Conservation (phyloP, 2,113 vertebrate species). For the Crocuta crocuta region DNA sequence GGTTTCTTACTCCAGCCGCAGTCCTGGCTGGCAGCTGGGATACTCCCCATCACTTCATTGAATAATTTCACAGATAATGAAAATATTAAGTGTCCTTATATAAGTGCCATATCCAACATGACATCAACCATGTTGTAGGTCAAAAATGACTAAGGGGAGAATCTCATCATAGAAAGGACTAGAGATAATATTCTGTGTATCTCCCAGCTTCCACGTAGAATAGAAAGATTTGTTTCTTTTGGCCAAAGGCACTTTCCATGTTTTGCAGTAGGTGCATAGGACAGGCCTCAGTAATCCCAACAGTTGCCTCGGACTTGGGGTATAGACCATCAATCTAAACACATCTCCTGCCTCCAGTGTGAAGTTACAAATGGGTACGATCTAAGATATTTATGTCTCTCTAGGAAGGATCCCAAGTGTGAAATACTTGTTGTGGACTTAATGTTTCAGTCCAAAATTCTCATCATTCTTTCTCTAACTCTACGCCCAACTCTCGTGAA, state of each 20-base stretch:
- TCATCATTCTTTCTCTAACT: not conserved
- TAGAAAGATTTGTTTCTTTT: not conserved
- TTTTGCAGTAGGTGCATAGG: not conserved
- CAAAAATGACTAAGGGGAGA: not conserved
- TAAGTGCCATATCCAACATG: not conserved
- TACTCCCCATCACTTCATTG: not conserved
- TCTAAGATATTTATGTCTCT: not conserved
- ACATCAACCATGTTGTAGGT: not conserved
- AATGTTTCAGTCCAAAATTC: not conserved
- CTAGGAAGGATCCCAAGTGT: not conserved
- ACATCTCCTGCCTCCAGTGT: not conserved
- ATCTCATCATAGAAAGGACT: not conserved
- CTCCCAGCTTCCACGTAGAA: not conserved
- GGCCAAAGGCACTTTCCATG: not conserved
- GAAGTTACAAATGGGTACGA: not conserved
- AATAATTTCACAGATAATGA: not conserved
- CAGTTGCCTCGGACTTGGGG: not conserved
- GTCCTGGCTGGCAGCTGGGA: not conserved
- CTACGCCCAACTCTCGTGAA: not conserved
- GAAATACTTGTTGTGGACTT: not conserved
- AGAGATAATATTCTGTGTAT: not conserved
- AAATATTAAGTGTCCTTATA: not conserved
- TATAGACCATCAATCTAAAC: not conserved
- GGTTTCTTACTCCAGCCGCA: not conserved
- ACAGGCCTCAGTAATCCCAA: not conserved